Evolutionary conservation across 2,797 vertebrate genomes (phyloP), one percentile per base, ranked within the genome.

Genomic region (Decapterus maruadsi): DNA sequence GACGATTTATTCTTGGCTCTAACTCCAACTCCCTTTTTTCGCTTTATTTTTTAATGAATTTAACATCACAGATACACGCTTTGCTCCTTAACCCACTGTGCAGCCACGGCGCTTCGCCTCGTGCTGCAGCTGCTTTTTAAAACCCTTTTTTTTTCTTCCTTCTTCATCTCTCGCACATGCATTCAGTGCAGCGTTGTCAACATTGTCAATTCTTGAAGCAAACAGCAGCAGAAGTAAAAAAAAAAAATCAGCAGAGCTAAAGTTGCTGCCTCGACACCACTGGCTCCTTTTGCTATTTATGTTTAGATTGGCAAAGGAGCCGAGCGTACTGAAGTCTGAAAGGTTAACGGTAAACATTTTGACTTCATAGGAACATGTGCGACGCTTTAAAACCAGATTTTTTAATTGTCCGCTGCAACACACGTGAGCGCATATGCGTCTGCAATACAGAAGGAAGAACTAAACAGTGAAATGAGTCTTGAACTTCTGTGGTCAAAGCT

Each of bases 1-100:
- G 48, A 6, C 0, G 3, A 61, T 78, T 71, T 85, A 85, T 83
- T 89, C 67, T 80, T 48, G 63, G 84, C 72, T 70, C 77, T 20
- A n/a, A 53, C 63, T 64, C 75, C 31, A n/a, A 53, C 63, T 64
- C 56, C 65, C 59, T 36, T 71, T 36, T 71, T 43, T 64, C 48
- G 77, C 72, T 65, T 89, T 72, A 88, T 45, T 82, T 80, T 83
- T 87, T 86, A 68, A 88, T 84, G 83, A 83, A 62, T 81, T 75
- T 60, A 75, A 83, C 80, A 60, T 87, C n/a, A 13, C 77, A 65
- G 81, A 78, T 66, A 88, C 77, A 88, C 0, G 53, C 22, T 84
- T 85, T 87, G 59, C 79, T 86, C 63, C 78, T 87, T 85, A 84
- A 82, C 70, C 26, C 62, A 11, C 57, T 14, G 59, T 73, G 71